Percentiles rank a stretch among this genome's conserved stretches.
Conservation (phyloP, 2,797 vertebrate species). For the Eleutherodactylus coqui region DNA sequence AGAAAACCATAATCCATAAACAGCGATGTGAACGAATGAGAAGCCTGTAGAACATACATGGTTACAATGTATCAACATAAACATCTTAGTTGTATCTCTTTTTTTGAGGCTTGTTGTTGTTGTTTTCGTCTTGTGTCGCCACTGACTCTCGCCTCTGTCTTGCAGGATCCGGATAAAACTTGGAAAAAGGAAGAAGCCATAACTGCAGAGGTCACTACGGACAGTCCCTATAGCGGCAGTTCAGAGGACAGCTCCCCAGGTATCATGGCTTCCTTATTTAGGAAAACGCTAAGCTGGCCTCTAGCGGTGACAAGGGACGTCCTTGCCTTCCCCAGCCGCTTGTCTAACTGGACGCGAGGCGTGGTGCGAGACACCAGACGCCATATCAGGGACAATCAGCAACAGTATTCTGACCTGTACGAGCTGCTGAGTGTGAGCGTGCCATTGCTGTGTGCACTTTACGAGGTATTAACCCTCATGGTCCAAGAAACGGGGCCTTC, state of each 20-base stretch:
- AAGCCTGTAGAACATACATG: neutral
- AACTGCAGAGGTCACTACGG: conserved; percentile 66
- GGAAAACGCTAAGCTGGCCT: conserved; percentile 86
- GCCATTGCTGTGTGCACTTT: conserved; percentile 86
- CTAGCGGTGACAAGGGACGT: conserved; percentile 82
- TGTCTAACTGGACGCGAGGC: conserved; percentile 80
- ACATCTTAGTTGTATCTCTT: too few species aligned
- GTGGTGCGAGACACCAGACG: conserved; percentile 73
- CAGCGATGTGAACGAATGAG: too few species aligned
- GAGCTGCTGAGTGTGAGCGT: conserved; percentile 93
- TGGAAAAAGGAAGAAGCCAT: conserved; percentile 71
- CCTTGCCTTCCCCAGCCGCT: conserved; percentile 81
- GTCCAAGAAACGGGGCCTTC: conserved; percentile 81
- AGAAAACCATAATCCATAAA: too few species aligned
- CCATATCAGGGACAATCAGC: conserved; percentile 89
- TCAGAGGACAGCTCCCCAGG: conserved; percentile 85
- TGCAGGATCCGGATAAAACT: conserved; percentile 72
- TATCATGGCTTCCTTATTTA: conserved; percentile 88
- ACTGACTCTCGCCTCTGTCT: neutral
- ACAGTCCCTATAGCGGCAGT: conserved; percentile 71
- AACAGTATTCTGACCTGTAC: conserved; percentile 87
- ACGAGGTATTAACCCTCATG: conserved; percentile 88
- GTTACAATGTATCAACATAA: too few species aligned
- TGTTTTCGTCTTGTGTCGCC: neutral
- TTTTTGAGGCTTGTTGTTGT: neutral